Evolutionary conservation across 2,797 vertebrate species (phyloP), one percentile per base, ranked within the genome.

Genomic region (Hippopotamyrus pictus): DNA sequence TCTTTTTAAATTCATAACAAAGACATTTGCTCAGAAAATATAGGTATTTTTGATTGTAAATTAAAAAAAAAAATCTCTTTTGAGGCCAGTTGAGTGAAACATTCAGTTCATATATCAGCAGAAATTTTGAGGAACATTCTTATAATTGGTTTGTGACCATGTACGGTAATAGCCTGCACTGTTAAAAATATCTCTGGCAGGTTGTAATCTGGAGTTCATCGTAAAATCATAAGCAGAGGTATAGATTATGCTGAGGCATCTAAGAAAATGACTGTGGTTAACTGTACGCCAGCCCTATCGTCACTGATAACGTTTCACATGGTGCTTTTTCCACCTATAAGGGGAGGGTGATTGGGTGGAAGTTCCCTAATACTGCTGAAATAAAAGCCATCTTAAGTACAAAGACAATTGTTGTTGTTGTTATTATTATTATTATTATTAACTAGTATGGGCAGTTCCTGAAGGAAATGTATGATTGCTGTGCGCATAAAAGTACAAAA

Each of bases 231-330:
- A 88, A 88, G 25, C 19, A 9, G 9, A 5, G 29, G 3, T 9
- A n/a, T 37, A 83, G n/a, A 57, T 19, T n/a, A 50, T 46, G 14
- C 22, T 85, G 54, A 50, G 82, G 54, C 12, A n/a, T 85, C 22
- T 88, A 69, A 50, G 37, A 57, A n/a, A 48, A 46, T 14, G 54
- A 4, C 79, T 89, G 88, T 59, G 88, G 57, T 89, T 89, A 87
- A 46, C 62, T 33, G n/a, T 41, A 11, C 19, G 44, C 3, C 11
- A 29, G 53, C 5, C 76, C 2, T 22, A 3, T 11, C 22, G 11
- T 84, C 37, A 41, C 37, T 59, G 37, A 2, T 65, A 54, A 57
- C 11, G 8, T 2, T 9, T 48, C 53, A 14, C 5, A 46, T 14
- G 7, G 7, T 50, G 22, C 9, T 65, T 7, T 79, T 88, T 19